Evolutionary conservation across 2,888 invertebrate genomes (phyloP).

Genomic region (Epinotia demarniana): DNA sequence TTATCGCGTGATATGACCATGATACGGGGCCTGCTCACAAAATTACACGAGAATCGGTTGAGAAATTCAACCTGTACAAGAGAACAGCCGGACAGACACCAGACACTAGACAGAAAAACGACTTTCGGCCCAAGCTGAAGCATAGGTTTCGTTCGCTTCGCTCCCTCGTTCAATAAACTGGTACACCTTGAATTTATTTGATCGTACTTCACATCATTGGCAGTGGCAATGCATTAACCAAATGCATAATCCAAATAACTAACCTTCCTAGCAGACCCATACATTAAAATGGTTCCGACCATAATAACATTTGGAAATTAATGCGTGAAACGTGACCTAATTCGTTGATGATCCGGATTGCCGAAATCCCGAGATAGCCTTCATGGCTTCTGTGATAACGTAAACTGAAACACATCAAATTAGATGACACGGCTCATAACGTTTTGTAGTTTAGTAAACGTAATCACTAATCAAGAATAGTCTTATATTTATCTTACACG

Average conservation of each 20-base stretch:
- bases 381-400: neutral
- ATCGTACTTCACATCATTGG: neutral
- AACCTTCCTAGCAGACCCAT: neutral
- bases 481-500: no score
- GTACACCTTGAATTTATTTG: no score
- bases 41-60: no score
- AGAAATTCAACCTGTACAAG: no score
- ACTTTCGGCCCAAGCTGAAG: no score
- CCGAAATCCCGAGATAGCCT: neutral
- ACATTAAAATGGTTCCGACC: conserved; percentile 2
- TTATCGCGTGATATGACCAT: no score
- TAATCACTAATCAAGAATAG: no score
- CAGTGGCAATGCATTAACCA: neutral
- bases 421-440: neutral
- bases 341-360: conserved; percentile 12
- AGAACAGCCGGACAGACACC: no score
- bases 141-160: no score
- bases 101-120: no score
- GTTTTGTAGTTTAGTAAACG: neutral
- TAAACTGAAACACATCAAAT: neutral
- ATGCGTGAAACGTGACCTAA: conserved; percentile 9
- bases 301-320: conserved; percentile 1
- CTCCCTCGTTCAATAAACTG: no score
- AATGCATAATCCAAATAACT: conserved; percentile 7
- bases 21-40: no score